Percentiles rank a stretch among this genome's conserved stretches.
Conservation (phyloP, 2,888 invertebrate species). For the Corbicula japonica region DNA sequence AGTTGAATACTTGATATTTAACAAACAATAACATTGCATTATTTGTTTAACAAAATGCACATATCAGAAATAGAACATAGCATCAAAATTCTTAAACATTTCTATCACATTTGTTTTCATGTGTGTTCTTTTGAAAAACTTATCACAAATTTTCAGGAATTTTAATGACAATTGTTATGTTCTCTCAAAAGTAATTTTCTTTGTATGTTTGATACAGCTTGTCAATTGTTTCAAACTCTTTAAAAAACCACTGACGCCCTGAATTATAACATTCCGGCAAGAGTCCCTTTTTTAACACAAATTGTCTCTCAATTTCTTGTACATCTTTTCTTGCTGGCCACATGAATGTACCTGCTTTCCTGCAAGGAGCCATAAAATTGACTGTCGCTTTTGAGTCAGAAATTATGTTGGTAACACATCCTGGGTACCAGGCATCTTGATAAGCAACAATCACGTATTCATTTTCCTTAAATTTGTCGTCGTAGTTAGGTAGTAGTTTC, state of each 20-base stretch:
- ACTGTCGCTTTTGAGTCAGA: not conserved
- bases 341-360: conserved; percentile 13
- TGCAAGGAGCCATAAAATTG: conserved; percentile 21
- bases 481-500: not conserved
- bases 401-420: not conserved
- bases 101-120: too few species aligned
- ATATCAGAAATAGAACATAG: too few species aligned
- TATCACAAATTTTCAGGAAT: too few species aligned
- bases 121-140: too few species aligned
- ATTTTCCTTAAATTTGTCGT: not conserved
- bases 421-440: conserved; percentile 13
- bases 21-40: too few species aligned
- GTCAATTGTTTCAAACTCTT: conserved; percentile 11
- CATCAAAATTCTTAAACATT: too few species aligned
- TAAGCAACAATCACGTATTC: too few species aligned
- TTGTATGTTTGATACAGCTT: not conserved
- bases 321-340: conserved; percentile 13
- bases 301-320: conserved; percentile 14
- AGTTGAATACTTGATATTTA: too few species aligned
- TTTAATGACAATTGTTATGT: too few species aligned
- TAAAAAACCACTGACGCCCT: conserved; percentile 24
- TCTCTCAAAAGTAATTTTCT: conserved; percentile 6
- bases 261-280: conserved; percentile 27
- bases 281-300: not conserved
- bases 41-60: too few species aligned